A percentile compares a stretch with the other conserved stretches of the same genome.
These are phyloP conservation scores for Neria commutata DNA, from an alignment of 2,888 invertebrate genomes.

Conservation along the genomic window DNA sequence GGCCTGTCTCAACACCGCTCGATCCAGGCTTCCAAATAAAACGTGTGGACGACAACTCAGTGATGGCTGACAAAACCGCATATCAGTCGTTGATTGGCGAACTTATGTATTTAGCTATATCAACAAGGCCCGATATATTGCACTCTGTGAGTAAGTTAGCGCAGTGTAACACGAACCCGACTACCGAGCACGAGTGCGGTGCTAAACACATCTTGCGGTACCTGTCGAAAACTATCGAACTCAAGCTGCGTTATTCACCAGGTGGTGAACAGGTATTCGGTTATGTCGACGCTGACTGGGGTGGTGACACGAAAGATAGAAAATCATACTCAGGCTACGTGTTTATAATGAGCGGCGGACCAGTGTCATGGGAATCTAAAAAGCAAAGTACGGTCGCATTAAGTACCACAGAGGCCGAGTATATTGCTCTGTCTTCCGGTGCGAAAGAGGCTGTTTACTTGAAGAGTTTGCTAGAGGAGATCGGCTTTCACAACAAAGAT, in stretches of 20 bases:
- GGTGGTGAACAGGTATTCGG: slow-evolving; percentile 8
- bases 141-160: slow-evolving; percentile 17
- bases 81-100: slow-evolving; percentile 13
- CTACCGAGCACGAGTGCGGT: slow-evolving; percentile 2
- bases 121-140: slow-evolving; percentile 14
- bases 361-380: slow-evolving; percentile 22
- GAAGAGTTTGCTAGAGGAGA: slow-evolving; percentile 11
- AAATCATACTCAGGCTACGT: slow-evolving; percentile 20
- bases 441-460: slow-evolving; percentile 24
- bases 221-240: neutral
- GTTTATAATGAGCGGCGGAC: slow-evolving; percentile 12
- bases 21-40: slow-evolving; percentile 16
- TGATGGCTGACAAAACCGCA: neutral
- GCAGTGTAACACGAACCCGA: slow-evolving; percentile 13
- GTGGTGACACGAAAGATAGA: slow-evolving; percentile 13
- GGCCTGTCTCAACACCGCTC: slow-evolving; percentile 6
- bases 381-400: slow-evolving; percentile 26
- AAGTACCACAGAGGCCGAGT: slow-evolving; percentile 26
- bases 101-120: slow-evolving; percentile 15
- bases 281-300: slow-evolving; percentile 29
- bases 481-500: neutral
- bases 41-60: slow-evolving; percentile 8
- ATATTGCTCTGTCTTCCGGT: slow-evolving; percentile 26
- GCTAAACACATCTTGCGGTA: slow-evolving; percentile 10
- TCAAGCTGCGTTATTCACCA: slow-evolving; percentile 11